Evolutionary conservation across 1,140 invertebrate genomes (phyloP), one percentile per base, ranked within the genome.

Genomic region (Procambarus clarkii): DNA sequence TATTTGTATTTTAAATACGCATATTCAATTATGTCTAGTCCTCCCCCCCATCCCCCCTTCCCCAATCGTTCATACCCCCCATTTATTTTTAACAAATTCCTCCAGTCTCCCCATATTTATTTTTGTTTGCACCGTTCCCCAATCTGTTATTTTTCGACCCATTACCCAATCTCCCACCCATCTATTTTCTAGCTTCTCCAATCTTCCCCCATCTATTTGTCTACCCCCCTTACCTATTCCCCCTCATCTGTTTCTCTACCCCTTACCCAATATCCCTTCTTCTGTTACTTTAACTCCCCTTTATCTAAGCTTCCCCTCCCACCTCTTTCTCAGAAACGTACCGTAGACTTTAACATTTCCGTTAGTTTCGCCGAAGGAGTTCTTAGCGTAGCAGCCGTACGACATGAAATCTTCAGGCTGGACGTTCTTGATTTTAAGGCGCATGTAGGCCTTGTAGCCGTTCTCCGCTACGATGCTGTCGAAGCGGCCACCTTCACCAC

Each of bases 291-390:
- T 44, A 45, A 48, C 78, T 48, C 78, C 7, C 44, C 45, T 7
- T 13, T 24, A 24, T n/a, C 76, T 77, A 9, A 44, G 18, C 18
- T 76, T 18, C 8, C 71, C n/a, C 54, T 24, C 78, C 48, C 58
- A 54, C 11, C 69, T 15, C 60, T 71, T 46, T 11, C 21, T 24
- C 34, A 13, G 2, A 5, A 2, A 82, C 95, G 93, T 93, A 99
- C 98, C 97, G 94, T 98, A 98, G 88, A 99, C 95, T 95, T 98
- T 97, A 94, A 99, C 98, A 81, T 96, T 97, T 91, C 98, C 98
- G 94, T 98, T 97, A 74, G 98, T 98, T 93, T 97, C 97, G 82
- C 98, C 98, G 11, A 99, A 95, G 9, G 97, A 97, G 95, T 99
- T 99, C 94, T 98, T 98, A 74, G 98, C 98, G 94, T 98, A 97